phyloP scores from a whole-genome alignment of 2,888 invertebrate genomes.

The Cataglyphis cursor region DNA sequence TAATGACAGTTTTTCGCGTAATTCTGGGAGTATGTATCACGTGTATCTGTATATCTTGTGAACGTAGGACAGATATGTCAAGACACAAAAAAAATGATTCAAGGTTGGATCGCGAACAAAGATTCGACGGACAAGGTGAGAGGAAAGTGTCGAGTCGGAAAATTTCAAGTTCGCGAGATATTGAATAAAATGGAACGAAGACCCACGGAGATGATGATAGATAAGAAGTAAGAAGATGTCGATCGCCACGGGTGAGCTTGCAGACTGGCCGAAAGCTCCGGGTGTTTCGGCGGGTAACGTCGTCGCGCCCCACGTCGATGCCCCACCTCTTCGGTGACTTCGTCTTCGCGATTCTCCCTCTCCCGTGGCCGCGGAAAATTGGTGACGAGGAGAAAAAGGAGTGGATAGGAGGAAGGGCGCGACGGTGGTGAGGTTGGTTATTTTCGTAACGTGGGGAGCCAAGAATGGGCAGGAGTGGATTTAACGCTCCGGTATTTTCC shows the following conservation, averaged over 20 bases:
- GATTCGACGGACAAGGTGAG: constrained; percentile 41
- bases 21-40: neutral
- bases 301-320: constrained; percentile 1
- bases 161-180: constrained; percentile 50
- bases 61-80: constrained; percentile 34
- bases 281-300: constrained; percentile 76
- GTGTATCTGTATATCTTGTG: constrained; percentile 26
- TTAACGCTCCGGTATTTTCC: constrained; percentile 82
- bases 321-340: constrained; percentile 67
- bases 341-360: constrained; percentile 59
- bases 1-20: neutral
- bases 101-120: constrained; percentile 33
- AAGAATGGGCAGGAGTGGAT: constrained; percentile 86
- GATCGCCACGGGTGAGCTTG: constrained; percentile 79
- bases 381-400: constrained; percentile 61
- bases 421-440: constrained; percentile 80
- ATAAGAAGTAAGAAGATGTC: constrained; percentile 70
- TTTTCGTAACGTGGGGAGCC: constrained; percentile 86
- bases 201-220: constrained; percentile 60
- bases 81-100: constrained; percentile 11
- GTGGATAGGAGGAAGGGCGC: constrained; percentile 65
- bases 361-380: constrained; percentile 61
- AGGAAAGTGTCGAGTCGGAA: constrained; percentile 1
- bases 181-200: constrained; percentile 49
- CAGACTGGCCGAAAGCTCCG: constrained; percentile 81